phyloP scores from a whole-genome alignment of 2,888 invertebrate genomes.

The Blastobasis adustella region DNA sequence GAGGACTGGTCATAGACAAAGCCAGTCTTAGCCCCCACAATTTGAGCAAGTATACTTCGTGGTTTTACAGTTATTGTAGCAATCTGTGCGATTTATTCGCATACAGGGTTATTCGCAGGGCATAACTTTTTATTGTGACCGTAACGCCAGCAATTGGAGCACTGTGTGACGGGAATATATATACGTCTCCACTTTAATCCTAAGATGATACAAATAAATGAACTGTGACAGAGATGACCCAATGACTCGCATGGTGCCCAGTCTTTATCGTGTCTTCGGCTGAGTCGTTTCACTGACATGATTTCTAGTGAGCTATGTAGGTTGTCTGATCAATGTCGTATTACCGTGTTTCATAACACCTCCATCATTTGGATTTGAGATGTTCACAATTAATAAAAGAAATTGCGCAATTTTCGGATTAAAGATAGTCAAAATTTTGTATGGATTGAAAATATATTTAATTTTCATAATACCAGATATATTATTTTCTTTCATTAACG shows the following conservation, averaged over 20 bases:
- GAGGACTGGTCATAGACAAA: background rate
- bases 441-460: too few relatives aligned
- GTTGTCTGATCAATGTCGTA: slow-evolving; percentile 4
- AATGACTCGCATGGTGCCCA: slow-evolving; percentile 8
- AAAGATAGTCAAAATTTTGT: too few relatives aligned
- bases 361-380: too few relatives aligned
- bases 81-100: slow-evolving; percentile 13
- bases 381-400: too few relatives aligned
- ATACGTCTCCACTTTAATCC: slow-evolving; percentile 7
- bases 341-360: slow-evolving; percentile 6
- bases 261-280: slow-evolving; percentile 1
- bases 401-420: too few relatives aligned
- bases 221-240: background rate
- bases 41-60: slow-evolving; percentile 8
- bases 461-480: too few relatives aligned
- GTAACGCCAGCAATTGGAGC: slow-evolving; percentile 14
- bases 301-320: background rate
- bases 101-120: slow-evolving; percentile 10
- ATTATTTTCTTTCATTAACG: too few relatives aligned
- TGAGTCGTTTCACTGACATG: slow-evolving; percentile 5
- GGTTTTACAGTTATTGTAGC: slow-evolving; percentile 11
- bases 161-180: too few relatives aligned
- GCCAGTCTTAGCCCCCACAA: slow-evolving; percentile 4
- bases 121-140: slow-evolving; percentile 11
- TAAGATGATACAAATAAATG: background rate